These are phyloP conservation scores for Listrodromus nycthemerus DNA, from an alignment of 2,888 invertebrate genomes.

Conservation along the genomic window DNA sequence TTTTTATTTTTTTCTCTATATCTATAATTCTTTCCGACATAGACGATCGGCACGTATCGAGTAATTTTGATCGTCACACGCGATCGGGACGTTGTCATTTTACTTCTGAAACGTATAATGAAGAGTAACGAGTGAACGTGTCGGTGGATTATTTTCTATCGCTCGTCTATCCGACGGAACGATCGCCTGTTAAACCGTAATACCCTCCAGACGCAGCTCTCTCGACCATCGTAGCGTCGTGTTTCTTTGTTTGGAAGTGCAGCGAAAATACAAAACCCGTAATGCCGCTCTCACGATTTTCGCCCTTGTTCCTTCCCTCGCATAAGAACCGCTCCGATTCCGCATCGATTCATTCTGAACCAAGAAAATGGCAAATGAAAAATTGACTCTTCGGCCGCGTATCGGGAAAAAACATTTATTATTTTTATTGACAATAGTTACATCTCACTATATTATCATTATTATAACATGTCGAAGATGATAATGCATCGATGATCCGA, in stretches of 20 bases:
- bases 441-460: background rate
- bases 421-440: too few relatives aligned
- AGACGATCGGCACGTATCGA: background rate
- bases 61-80: constrained; percentile 1
- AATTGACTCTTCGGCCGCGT: background rate
- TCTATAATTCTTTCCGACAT: too few relatives aligned
- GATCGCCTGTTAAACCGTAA: background rate
- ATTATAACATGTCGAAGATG: background rate
- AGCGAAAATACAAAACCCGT: constrained; percentile 41
- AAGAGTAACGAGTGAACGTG: too few relatives aligned
- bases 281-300: constrained; percentile 30
- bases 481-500: background rate
- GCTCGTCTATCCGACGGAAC: background rate
- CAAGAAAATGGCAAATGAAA: background rate
- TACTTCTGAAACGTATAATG: too few relatives aligned
- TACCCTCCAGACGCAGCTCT: background rate
- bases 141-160: background rate
- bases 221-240: constrained; percentile 44
- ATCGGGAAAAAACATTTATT: background rate
- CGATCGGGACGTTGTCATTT: background rate
- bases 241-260: constrained; percentile 60
- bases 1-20: background rate
- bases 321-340: background rate
- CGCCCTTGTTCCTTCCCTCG: constrained; percentile 32
- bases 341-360: background rate